phyloP scores from a whole-genome alignment of 2,113 vertebrate genomes.

The Aplodontia rufa region DNA sequence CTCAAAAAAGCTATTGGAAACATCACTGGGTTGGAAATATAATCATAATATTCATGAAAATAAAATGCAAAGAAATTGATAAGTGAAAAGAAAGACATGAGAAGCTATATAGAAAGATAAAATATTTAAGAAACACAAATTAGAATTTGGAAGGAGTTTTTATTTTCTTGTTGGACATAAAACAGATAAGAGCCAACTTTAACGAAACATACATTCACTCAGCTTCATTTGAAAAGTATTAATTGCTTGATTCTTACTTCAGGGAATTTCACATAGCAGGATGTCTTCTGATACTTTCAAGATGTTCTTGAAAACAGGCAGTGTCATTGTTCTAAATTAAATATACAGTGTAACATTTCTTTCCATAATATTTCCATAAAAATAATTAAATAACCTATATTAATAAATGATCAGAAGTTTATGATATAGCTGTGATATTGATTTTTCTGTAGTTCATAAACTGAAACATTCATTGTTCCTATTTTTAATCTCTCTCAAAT shows the following conservation, averaged over 20 bases:
- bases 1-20: background rate
- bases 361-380: background rate
- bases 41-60: background rate
- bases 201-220: background rate
- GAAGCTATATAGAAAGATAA: background rate
- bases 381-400: background rate
- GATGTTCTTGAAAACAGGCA: background rate
- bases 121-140: background rate
- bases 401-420: background rate
- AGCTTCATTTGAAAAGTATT: background rate
- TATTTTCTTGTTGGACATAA: background rate
- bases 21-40: background rate
- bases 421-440: background rate
- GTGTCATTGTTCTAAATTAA: background rate
- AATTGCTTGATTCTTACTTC: background rate
- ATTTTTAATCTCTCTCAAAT: constrained; percentile 30
- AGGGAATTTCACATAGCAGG: background rate
- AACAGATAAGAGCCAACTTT: background rate
- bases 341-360: background rate
- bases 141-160: background rate
- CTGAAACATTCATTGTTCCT: background rate
- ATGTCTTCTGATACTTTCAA: background rate
- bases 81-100: background rate
- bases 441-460: constrained; percentile 8
- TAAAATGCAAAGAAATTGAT: background rate